A percentile compares a stretch with the other conserved stretches of the same genome.
These are phyloP conservation scores for Mythimna loreyi DNA, from an alignment of 2,888 invertebrate genomes.

Conservation along the genomic window DNA sequence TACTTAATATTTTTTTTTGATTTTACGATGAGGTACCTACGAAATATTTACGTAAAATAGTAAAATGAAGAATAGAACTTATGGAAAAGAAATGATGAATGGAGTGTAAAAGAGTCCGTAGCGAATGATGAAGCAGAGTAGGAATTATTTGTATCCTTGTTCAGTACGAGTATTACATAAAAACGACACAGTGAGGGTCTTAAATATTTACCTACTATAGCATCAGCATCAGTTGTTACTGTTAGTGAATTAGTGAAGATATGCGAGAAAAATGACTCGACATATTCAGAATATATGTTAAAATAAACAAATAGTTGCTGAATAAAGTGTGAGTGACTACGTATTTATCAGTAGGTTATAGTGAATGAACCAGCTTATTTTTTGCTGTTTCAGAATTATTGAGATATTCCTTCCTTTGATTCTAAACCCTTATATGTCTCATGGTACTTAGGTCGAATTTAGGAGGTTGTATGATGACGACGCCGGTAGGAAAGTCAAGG, in stretches of 20 bases:
- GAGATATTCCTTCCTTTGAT: not conserved
- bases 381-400: not conserved
- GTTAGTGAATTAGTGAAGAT: slow-evolving; percentile 15
- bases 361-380: not conserved
- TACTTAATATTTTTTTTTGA: too few relatives aligned
- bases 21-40: too few relatives aligned
- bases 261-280: slow-evolving; percentile 28
- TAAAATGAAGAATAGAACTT: too few relatives aligned
- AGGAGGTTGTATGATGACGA: not conserved
- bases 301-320: slow-evolving; percentile 2
- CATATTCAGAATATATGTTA: slow-evolving; percentile 8
- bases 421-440: too few relatives aligned
- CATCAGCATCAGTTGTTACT: not conserved
- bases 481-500: not conserved
- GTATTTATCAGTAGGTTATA: not conserved
- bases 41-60: too few relatives aligned
- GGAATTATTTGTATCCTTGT: not conserved
- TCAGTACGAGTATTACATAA: slow-evolving; percentile 2
- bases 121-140: not conserved
- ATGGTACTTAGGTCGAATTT: not conserved
- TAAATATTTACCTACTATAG: slow-evolving; percentile 2
- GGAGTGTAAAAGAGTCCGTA: not conserved
- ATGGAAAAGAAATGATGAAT: too few relatives aligned
- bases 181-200: slow-evolving; percentile 16
- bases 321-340: slow-evolving; percentile 7